phyloP scores from a whole-genome alignment of 2,888 invertebrate genomes.

The Opisthograptis luteolata region DNA sequence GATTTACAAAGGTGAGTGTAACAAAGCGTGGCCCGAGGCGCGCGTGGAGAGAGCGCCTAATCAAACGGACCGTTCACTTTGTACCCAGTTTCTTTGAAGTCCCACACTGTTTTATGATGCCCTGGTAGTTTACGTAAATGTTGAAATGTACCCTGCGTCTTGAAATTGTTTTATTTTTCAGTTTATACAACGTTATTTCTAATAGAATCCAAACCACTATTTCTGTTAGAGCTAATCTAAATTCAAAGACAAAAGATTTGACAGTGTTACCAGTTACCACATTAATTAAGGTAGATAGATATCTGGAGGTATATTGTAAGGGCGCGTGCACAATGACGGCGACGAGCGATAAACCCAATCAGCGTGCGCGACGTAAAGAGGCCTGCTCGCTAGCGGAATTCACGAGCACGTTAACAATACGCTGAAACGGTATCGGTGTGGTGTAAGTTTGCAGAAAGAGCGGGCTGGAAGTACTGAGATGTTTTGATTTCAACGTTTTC shows the following conservation, averaged over 20 bases:
- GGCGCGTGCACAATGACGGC: conserved; percentile 35
- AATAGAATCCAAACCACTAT: background rate
- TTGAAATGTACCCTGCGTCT: conserved; percentile 15
- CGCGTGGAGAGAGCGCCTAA: conserved; percentile 76
- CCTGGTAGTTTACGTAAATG: conserved; percentile 53
- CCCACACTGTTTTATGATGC: conserved; percentile 65
- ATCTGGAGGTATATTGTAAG: conserved; percentile 34
- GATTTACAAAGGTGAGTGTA: conserved; percentile 67
- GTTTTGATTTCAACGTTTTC: background rate
- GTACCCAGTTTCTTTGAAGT: conserved; percentile 77
- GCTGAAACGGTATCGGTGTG: conserved; percentile 46
- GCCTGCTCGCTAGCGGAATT: conserved; percentile 61
- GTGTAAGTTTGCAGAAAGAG: conserved; percentile 34
- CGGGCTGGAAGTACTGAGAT: background rate
- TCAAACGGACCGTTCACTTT: conserved; percentile 79
- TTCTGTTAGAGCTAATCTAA: conserved; percentile 2
- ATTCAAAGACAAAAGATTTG: conserved; percentile 33
- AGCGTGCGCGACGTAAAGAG: conserved; percentile 71
- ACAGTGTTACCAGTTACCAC: conserved; percentile 24
- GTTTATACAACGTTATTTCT: background rate
- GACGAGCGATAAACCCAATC: conserved; percentile 72
- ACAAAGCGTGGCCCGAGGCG: conserved; percentile 75
- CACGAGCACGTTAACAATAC: conserved; percentile 68
- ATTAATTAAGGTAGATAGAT: conserved; percentile 34
- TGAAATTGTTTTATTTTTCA: conserved; percentile 8